phyloP scores from a whole-genome alignment of 35 echinoderm and acorn worm genomes.

The Amphiura filiformis region DNA sequence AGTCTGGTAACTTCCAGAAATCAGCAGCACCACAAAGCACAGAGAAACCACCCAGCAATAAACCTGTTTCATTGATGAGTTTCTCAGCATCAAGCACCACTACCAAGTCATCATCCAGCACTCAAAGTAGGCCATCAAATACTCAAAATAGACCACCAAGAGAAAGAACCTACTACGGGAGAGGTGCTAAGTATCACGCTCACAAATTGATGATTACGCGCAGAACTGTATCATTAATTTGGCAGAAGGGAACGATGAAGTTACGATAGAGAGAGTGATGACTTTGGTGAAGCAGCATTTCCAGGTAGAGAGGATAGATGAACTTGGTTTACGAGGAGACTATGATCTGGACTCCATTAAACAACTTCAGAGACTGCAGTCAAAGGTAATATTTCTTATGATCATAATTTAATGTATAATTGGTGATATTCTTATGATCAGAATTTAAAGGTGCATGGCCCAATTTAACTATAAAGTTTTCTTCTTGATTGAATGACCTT shows the following conservation, averaged over 20 bases:
- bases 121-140: too few relatives aligned
- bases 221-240: conserved; percentile 17
- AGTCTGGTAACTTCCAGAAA: background rate
- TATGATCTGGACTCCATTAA: background rate
- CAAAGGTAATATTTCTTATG: conserved; percentile 3
- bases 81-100: too few relatives aligned
- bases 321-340: background rate
- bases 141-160: too few relatives aligned
- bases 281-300: conserved; percentile 29
- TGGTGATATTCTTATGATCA: too few relatives aligned
- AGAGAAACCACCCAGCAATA: too few relatives aligned
- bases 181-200: background rate
- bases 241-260: background rate
- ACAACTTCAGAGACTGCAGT: conserved; percentile 14
- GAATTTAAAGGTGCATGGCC: too few relatives aligned
- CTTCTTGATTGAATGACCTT: too few relatives aligned
- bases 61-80: too few relatives aligned
- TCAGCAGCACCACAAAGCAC: background rate
- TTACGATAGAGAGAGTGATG: background rate
- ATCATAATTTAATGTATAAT: too few relatives aligned
- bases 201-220: background rate
- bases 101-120: too few relatives aligned
- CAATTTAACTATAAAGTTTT: too few relatives aligned
- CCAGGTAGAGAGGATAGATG: background rate
- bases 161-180: too few relatives aligned